Evolutionary conservation across 1,140 invertebrate species (phyloP).

Genomic region (Zaprionus vittiger): DNA sequence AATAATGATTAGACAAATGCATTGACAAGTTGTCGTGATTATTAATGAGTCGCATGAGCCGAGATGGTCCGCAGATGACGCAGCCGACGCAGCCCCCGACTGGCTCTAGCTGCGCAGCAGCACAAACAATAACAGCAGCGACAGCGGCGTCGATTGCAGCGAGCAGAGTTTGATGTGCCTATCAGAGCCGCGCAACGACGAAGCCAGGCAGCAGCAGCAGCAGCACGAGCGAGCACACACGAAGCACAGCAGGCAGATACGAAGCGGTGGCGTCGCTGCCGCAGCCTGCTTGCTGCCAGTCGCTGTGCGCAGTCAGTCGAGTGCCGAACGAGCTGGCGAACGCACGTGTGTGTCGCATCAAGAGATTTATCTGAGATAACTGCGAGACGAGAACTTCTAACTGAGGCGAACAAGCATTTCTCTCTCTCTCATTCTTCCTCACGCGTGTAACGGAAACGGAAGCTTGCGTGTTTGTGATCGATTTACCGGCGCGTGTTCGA

Average conservation of each 20-base stretch:
- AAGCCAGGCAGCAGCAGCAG: conserved; percentile 18
- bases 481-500: conserved; percentile 31
- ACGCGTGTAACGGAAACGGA: conserved; percentile 5
- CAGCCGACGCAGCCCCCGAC: conserved; percentile 25
- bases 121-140: conserved; percentile 39
- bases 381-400: conserved; percentile 6
- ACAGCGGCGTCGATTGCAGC: conserved; percentile 25
- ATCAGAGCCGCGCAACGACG: conserved; percentile 47
- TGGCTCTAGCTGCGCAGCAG: conserved; percentile 46
- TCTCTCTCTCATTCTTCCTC: background rate
- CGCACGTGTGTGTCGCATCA: conserved; percentile 70
- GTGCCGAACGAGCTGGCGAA: conserved; percentile 73
- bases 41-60: conserved; percentile 22
- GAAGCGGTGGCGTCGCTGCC: conserved; percentile 22
- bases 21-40: conserved; percentile 50
- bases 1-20: conserved; percentile 40
- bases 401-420: background rate
- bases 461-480: conserved; percentile 27
- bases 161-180: conserved; percentile 39
- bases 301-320: conserved; percentile 59
- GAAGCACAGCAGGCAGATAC: conserved; percentile 7
- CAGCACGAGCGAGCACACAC: conserved; percentile 20
- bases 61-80: conserved; percentile 23
- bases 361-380: conserved; percentile 1
- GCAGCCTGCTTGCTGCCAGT: conserved; percentile 5